Conservation (phyloP, 2,888 invertebrate species). For the Polymixis lichenea region DNA sequence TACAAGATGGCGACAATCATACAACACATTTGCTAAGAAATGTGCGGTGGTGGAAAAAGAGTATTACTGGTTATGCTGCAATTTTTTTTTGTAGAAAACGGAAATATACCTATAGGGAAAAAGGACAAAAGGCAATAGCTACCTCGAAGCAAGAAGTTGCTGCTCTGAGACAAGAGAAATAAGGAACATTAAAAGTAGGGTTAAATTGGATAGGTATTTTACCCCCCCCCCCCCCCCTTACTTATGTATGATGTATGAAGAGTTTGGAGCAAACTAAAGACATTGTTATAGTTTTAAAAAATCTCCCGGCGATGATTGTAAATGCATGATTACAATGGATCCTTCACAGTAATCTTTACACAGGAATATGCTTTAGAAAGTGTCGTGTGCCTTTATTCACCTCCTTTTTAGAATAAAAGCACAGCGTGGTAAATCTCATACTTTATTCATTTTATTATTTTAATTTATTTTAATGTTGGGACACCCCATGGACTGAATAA, state of each 20-base stretch:
- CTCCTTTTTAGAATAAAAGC: constrained; percentile 5
- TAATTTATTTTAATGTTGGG: constrained; percentile 7
- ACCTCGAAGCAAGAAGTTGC: background rate
- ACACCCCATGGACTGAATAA: background rate
- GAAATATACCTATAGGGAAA: background rate
- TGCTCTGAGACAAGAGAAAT: background rate
- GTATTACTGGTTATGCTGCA: constrained; percentile 25
- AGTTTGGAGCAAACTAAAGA: background rate
- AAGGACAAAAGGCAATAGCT: background rate
- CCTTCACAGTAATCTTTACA: background rate
- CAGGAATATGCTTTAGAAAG: background rate
- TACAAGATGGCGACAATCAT: constrained; percentile 58
- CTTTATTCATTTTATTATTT: background rate
- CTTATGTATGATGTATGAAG: background rate
- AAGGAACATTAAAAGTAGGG: no score
- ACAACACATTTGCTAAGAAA: constrained; percentile 47
- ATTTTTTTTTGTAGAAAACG: background rate
- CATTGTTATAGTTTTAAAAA: background rate
- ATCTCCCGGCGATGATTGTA: background rate
- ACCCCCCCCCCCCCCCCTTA: no score
- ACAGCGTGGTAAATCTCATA: background rate
- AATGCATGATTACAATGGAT: background rate
- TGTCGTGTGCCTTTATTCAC: background rate
- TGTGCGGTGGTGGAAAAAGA: constrained; percentile 30
- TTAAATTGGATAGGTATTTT: background rate